Percentiles rank a stretch among this genome's conserved stretches.
phyloP scores from a whole-genome alignment of 2,888 invertebrate species.

The Orthosia gracilis region DNA sequence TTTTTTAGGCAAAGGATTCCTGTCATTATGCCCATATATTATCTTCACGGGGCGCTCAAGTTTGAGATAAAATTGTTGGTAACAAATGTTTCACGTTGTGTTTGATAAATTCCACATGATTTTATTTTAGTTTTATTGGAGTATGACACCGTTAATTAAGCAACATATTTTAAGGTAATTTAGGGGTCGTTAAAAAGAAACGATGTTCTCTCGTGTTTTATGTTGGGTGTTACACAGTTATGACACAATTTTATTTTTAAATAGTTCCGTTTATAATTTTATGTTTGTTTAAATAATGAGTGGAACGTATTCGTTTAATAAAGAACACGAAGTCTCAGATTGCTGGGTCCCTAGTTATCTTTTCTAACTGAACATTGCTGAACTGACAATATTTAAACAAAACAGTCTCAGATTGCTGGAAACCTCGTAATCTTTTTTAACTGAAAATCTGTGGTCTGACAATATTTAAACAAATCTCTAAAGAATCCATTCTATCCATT shows the following conservation, averaged over 20 bases:
- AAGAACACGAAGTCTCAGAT: neutral
- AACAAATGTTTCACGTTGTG: slow-evolving; percentile 72
- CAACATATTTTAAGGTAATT: slow-evolving; percentile 67
- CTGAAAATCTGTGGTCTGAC: neutral
- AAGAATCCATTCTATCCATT: slow-evolving; percentile 10
- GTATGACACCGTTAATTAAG: slow-evolving; percentile 70
- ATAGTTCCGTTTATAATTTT: slow-evolving; percentile 59
- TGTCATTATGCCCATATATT: slow-evolving; percentile 86
- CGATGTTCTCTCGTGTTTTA: slow-evolving; percentile 63
- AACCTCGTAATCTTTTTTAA: neutral
- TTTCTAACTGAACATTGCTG: neutral
- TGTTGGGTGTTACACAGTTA: slow-evolving; percentile 58
- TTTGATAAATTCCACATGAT: slow-evolving; percentile 71
- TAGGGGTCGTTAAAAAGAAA: slow-evolving; percentile 64
- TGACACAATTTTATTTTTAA: slow-evolving; percentile 61
- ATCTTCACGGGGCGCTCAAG: slow-evolving; percentile 83
- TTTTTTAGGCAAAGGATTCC: slow-evolving; percentile 80
- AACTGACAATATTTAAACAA: too few relatives aligned
- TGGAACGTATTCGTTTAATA: slow-evolving; percentile 29
- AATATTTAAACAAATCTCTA: slow-evolving; percentile 1
- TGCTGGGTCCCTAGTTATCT: neutral
- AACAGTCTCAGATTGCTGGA: neutral
- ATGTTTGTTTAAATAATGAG: slow-evolving; percentile 59
- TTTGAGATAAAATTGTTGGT: slow-evolving; percentile 78
- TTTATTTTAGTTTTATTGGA: slow-evolving; percentile 69